These are phyloP conservation scores for Theodoxus fluviatilis DNA, from an alignment of 2,888 invertebrate genomes.

Conservation along the genomic window DNA sequence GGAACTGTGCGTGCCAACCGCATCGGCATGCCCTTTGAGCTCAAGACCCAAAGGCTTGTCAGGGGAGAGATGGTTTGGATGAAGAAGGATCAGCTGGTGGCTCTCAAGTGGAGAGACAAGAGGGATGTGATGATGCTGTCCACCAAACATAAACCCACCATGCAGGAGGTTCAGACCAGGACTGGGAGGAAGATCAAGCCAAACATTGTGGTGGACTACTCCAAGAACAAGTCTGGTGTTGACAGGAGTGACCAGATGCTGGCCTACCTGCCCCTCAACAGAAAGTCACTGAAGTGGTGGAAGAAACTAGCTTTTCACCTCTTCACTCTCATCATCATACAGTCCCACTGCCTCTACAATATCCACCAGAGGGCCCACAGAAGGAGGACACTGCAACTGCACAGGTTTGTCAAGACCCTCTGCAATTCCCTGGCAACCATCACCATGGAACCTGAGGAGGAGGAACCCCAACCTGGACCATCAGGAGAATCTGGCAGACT, in stretches of 20 bases:
- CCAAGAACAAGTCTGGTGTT: conserved; percentile 26
- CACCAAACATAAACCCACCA: conserved; percentile 4
- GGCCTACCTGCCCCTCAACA: conserved; percentile 21
- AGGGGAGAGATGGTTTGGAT: not conserved
- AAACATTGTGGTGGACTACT: conserved; percentile 16
- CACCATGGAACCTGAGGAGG: too few relatives aligned
- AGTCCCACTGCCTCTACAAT: conserved; percentile 15
- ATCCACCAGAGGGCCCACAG: too few relatives aligned
- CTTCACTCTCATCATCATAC: conserved; percentile 17
- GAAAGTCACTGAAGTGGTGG: conserved; percentile 30
- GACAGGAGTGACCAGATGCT: conserved; percentile 24
- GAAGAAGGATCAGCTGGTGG: not conserved
- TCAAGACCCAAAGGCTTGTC: not conserved
- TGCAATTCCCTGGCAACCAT: too few relatives aligned
- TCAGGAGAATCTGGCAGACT: too few relatives aligned
- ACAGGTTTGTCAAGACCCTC: too few relatives aligned
- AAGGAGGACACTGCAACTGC: too few relatives aligned
- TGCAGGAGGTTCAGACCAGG: not conserved
- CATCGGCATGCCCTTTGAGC: conserved; percentile 25
- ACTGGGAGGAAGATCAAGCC: conserved; percentile 23
- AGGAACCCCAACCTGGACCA: too few relatives aligned
- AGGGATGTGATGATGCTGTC: conserved; percentile 18
- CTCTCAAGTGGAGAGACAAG: conserved; percentile 27
- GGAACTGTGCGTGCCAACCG: conserved; percentile 24
- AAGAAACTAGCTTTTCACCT: conserved; percentile 26